These are phyloP conservation scores for Pseudomyrmex dendroicus DNA, from an alignment of 1,140 invertebrate genomes.

Conservation along the genomic window DNA sequence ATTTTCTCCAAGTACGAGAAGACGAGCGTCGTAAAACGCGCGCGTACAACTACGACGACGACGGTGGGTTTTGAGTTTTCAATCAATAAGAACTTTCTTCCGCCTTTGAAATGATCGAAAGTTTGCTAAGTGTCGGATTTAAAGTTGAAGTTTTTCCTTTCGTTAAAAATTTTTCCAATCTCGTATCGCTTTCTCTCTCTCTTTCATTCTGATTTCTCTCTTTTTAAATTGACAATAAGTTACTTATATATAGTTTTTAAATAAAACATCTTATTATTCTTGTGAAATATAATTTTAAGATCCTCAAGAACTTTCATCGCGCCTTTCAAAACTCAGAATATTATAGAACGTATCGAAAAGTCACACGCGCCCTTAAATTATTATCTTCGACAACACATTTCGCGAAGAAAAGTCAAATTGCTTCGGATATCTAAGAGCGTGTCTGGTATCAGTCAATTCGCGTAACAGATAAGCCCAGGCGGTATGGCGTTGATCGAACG, in stretches of 20 bases:
- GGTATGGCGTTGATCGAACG: slow-evolving; percentile 29
- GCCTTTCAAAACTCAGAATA: neutral
- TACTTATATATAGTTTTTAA: no score
- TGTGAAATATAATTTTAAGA: neutral
- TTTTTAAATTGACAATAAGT: no score
- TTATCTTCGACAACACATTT: slow-evolving; percentile 6
- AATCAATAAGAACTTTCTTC: neutral
- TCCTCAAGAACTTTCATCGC: neutral
- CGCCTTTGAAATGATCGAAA: neutral
- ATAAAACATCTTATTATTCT: neutral
- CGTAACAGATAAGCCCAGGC: slow-evolving; percentile 8
- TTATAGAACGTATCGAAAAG: neutral
- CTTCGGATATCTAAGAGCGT: slow-evolving; percentile 6
- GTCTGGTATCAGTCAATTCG: slow-evolving; percentile 29
- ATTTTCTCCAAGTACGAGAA: neutral
- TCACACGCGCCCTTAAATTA: neutral
- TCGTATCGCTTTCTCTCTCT: neutral
- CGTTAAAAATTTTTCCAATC: neutral
- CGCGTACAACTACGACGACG: neutral
- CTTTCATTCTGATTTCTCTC: no score
- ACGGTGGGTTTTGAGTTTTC: neutral
- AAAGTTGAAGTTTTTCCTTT: neutral
- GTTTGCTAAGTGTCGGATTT: neutral
- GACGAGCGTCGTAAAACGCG: neutral
- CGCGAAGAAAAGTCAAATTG: neutral